Evolutionary conservation across 2,797 vertebrate species (phyloP), one percentile per base, ranked within the genome.

Genomic region (Salarias fasciatus): DNA sequence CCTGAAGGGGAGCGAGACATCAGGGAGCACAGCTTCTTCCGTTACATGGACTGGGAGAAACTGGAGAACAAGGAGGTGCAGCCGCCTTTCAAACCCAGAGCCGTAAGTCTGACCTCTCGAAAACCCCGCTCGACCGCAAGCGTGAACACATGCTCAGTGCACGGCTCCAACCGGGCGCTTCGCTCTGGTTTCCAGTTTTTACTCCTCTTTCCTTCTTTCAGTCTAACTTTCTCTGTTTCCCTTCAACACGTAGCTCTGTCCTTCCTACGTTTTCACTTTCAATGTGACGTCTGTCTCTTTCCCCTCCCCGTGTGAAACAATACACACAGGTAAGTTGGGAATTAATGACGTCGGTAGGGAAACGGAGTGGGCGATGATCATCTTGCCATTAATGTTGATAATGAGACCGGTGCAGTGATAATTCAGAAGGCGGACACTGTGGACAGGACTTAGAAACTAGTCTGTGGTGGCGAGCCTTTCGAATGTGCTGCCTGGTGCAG

Each of bases 31-130:
- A 95, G 95, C 0, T 98, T 98, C 91, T 98, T 97, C 94, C 95
- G 96, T 79, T 97, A 97, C 84, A 98, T 98, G 68, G 96, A 98
- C 86, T 98, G 96, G 96, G 96, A 97, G 82, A 98, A 98, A 66
- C 93, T 98, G 65, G 96, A 97, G 89, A 95, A 92, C 89, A 97
- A 97, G 83, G 96, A 98, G 88, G 94, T 98, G 45, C 96, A 98
- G 82, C 96, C 96, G 0, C 96, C 96, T 0, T 98, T 97, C 90
- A 97, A 97, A 92, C 96, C 96, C 10, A 95, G 95, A 93, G 93
- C 96, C 63, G 96, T 98, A 94, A 96, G 96, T 96, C 41, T 37
- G 43, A 64, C 41, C 49, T n/a, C 2, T 2, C 59, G 44, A n/a
- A 63, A 36, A 35, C 53, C 49, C 29, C 1, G 24, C 58, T 0